A percentile compares a stretch with the other conserved stretches of the same genome.
Conservation (phyloP, 2,888 invertebrate genomes). For the Ptilodon capucinus region DNA sequence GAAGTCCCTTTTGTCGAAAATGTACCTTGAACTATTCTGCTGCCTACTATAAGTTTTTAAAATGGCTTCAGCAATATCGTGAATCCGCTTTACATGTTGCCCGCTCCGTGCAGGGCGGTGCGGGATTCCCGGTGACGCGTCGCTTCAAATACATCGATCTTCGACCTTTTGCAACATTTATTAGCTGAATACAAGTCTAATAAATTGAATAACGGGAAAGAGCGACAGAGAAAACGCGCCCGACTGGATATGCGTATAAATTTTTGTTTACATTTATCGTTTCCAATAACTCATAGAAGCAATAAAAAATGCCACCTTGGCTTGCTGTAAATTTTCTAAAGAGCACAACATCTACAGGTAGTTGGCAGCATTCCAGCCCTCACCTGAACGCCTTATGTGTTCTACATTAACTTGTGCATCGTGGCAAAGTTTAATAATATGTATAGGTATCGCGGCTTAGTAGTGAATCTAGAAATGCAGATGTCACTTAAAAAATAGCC, state of each 20-base stretch:
- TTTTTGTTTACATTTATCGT: slow-evolving; percentile 43
- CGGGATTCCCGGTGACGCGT: slow-evolving; percentile 65
- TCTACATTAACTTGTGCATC: slow-evolving; percentile 53
- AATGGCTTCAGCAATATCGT: slow-evolving; percentile 59
- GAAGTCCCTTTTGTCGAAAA: slow-evolving; percentile 17
- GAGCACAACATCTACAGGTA: slow-evolving; percentile 71
- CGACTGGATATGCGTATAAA: slow-evolving; percentile 2
- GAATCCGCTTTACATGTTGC: slow-evolving; percentile 63
- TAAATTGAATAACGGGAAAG: slow-evolving; percentile 73
- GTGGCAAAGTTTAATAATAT: slow-evolving; percentile 53
- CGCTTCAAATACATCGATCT: slow-evolving; percentile 43
- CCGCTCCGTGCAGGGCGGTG: slow-evolving; percentile 46
- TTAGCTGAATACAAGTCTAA: slow-evolving; percentile 68
- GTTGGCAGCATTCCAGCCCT: slow-evolving; percentile 72
- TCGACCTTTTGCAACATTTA: slow-evolving; percentile 66
- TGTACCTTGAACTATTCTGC: slow-evolving; percentile 38
- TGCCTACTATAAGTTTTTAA: slow-evolving; percentile 50
- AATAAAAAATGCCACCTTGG: slow-evolving; percentile 46
- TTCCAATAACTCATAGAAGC: slow-evolving; percentile 44
- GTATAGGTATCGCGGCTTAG: slow-evolving; percentile 13
- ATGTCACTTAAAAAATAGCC: slow-evolving; percentile 35
- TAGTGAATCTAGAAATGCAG: slow-evolving; percentile 25
- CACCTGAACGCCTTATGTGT: slow-evolving; percentile 64
- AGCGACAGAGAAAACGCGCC: slow-evolving; percentile 35
- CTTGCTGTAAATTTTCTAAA: slow-evolving; percentile 54